Evolutionary conservation across 1,140 invertebrate species (phyloP).

Genomic region (Euschistus heros): DNA sequence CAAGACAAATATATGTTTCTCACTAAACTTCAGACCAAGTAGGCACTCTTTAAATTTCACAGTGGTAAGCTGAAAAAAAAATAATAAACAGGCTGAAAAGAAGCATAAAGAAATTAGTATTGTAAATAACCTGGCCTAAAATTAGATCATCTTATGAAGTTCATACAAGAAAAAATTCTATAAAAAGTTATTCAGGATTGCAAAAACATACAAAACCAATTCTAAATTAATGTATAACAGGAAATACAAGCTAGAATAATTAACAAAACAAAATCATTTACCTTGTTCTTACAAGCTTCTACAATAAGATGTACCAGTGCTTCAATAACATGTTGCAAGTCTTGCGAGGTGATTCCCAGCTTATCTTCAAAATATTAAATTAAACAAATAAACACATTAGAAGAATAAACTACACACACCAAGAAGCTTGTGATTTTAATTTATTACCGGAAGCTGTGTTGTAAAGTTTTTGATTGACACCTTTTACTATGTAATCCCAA

Average conservation of each 20-base stretch:
- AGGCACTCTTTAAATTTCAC: conserved; percentile 7
- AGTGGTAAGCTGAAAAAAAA: conserved; percentile 12
- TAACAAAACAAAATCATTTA: neutral
- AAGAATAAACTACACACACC: neutral
- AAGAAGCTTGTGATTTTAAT: neutral
- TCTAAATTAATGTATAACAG: too few relatives aligned
- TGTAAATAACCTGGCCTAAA: too few relatives aligned
- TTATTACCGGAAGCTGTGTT: conserved; percentile 14
- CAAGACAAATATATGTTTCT: neutral
- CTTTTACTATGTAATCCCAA: conserved; percentile 17
- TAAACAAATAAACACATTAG: neutral
- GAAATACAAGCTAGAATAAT: neutral
- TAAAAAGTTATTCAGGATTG: too few relatives aligned
- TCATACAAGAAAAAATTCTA: too few relatives aligned
- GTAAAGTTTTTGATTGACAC: conserved; percentile 17
- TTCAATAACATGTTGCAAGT: conserved; percentile 19
- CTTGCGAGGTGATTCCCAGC: conserved; percentile 1
- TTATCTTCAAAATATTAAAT: conserved; percentile 14
- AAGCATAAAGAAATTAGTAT: neutral
- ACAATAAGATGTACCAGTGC: conserved; percentile 12
- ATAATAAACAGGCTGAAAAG: neutral
- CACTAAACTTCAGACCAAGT: neutral
- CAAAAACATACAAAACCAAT: too few relatives aligned
- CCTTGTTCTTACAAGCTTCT: conserved; percentile 20
- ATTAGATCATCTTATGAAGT: too few relatives aligned